Conservation (phyloP, 1,140 invertebrate species). For the Polyergus mexicanus region DNA sequence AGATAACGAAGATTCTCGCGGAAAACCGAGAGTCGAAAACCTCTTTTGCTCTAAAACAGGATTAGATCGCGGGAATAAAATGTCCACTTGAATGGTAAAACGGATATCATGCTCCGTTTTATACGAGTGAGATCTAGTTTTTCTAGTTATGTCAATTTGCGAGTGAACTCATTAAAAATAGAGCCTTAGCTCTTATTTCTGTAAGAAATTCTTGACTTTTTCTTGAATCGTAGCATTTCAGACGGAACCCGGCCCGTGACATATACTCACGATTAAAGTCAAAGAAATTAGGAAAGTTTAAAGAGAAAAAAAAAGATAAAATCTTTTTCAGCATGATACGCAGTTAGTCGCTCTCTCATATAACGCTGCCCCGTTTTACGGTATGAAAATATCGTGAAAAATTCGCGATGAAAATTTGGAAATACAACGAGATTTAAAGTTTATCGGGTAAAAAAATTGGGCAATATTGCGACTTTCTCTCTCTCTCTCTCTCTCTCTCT, state of each 20-base stretch:
- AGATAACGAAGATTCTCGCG: not conserved
- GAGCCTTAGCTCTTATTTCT: conserved; percentile 38
- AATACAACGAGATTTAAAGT: conserved; percentile 44
- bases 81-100: conserved; percentile 37
- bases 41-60: conserved; percentile 27
- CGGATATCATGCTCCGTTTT: not conserved
- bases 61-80: conserved; percentile 28
- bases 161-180: conserved; percentile 47
- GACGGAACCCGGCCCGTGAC: conserved; percentile 1
- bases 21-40: not conserved
- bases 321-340: not conserved
- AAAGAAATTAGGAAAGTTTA: conserved; percentile 1
- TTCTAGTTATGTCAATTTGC: conserved; percentile 31
- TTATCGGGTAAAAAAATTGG: not conserved
- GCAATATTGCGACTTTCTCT: conserved; percentile 5
- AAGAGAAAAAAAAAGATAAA: not conserved
- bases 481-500: not conserved
- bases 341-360: not conserved
- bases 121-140: conserved; percentile 38
- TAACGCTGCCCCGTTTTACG: conserved; percentile 19
- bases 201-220: conserved; percentile 38
- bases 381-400: conserved; percentile 1
- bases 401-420: conserved; percentile 25
- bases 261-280: conserved; percentile 35
- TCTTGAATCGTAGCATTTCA: conserved; percentile 24